Evolutionary conservation across 2,888 invertebrate genomes (phyloP).

Genomic region (Synergus umbraculus): DNA sequence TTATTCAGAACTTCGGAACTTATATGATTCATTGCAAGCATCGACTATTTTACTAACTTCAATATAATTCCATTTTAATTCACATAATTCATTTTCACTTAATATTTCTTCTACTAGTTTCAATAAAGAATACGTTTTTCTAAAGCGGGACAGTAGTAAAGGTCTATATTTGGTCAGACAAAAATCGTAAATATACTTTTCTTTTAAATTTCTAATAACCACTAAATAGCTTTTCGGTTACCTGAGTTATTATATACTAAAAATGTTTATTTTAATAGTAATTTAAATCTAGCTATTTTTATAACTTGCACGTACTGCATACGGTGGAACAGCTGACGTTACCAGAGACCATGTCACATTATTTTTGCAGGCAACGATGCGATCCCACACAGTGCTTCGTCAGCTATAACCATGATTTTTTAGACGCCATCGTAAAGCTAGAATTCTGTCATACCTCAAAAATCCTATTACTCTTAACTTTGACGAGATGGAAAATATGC

Average conservation of each 20-base stretch:
- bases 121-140: neutral
- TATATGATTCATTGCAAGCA: conserved; percentile 51
- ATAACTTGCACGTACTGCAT: conserved; percentile 16
- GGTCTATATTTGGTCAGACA: too few relatives aligned
- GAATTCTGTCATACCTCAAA: conserved; percentile 44
- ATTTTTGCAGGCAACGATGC: conserved; percentile 71
- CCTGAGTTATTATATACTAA: neutral
- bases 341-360: conserved; percentile 70
- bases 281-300: conserved; percentile 14
- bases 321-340: conserved; percentile 67
- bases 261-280: neutral
- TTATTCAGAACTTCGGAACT: conserved; percentile 53
- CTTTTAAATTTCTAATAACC: neutral
- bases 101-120: neutral
- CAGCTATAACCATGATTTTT: conserved; percentile 69
- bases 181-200: neutral
- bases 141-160: too few relatives aligned
- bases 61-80: too few relatives aligned
- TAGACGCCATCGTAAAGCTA: conserved; percentile 51
- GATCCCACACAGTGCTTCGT: conserved; percentile 62
- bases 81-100: neutral
- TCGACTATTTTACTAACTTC: conserved; percentile 41
- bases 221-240: too few relatives aligned
- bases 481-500: conserved; percentile 8
- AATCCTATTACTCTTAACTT: conserved; percentile 24